phyloP scores from a whole-genome alignment of 2,888 invertebrate genomes.

The Apodemia zela region DNA sequence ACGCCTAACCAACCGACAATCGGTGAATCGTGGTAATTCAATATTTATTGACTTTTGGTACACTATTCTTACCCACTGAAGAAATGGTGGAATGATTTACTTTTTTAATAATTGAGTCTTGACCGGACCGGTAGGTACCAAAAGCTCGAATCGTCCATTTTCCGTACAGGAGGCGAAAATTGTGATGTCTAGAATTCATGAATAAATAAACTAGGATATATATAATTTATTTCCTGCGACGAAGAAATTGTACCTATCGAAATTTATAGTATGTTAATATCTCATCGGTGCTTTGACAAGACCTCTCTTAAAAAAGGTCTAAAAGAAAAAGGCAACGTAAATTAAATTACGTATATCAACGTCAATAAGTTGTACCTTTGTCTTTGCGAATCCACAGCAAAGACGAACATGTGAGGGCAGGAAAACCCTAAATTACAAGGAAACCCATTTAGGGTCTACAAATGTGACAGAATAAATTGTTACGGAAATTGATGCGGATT shows the following conservation, averaged over 20 bases:
- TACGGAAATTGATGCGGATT: background rate
- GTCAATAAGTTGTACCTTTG: slow-evolving; percentile 26
- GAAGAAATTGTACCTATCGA: background rate
- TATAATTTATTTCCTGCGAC: background rate
- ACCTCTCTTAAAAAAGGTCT: background rate
- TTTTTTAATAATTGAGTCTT: no score
- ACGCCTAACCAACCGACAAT: no score
- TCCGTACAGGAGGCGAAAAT: background rate
- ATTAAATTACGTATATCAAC: slow-evolving; percentile 27
- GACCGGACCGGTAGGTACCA: no score
- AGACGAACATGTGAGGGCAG: background rate
- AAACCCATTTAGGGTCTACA: background rate
- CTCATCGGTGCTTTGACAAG: background rate
- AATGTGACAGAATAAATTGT: slow-evolving; percentile 9
- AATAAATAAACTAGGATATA: background rate
- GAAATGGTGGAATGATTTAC: no score
- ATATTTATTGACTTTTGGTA: no score
- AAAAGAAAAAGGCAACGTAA: slow-evolving; percentile 20
- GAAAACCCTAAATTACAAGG: slow-evolving; percentile 1
- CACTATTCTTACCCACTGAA: no score
- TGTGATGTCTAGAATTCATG: background rate
- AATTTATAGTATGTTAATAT: background rate
- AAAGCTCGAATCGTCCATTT: background rate
- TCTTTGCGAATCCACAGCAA: slow-evolving; percentile 13
- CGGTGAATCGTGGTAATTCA: no score